phyloP scores from a whole-genome alignment of 35 echinoderm and acorn worm genomes.

The Amphiura filiformis region DNA sequence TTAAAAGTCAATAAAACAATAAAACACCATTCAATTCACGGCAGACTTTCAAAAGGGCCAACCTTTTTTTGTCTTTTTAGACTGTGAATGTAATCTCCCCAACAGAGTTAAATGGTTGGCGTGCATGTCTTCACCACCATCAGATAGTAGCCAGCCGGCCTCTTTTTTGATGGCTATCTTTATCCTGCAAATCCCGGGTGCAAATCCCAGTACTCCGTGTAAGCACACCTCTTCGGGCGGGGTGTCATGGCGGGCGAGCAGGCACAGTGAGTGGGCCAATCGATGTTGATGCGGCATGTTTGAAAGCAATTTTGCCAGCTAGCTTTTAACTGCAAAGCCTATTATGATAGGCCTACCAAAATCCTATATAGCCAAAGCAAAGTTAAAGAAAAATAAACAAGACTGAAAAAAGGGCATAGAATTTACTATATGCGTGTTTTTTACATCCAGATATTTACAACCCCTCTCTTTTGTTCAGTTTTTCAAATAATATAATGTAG shows the following conservation, averaged over 20 bases:
- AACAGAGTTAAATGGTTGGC: too few species aligned
- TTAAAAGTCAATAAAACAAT: neutral
- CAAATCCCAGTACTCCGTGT: neutral
- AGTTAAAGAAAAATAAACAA: neutral
- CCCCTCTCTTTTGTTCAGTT: neutral
- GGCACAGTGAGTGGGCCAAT: neutral
- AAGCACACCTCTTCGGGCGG: neutral
- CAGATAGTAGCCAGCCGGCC: too few species aligned
- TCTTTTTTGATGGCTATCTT: too few species aligned
- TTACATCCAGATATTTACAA: neutral
- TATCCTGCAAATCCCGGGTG: too few species aligned
- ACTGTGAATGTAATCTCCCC: too few species aligned
- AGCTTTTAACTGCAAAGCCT: neutral
- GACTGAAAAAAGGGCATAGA: neutral
- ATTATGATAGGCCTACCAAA: neutral
- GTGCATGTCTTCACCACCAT: too few species aligned
- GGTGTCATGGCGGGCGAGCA: too few species aligned
- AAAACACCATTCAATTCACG: slow-evolving; percentile 3
- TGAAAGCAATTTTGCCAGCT: neutral
- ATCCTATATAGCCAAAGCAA: slow-evolving; percentile 1
- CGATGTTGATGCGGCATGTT: neutral
- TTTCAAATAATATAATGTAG: too few species aligned
- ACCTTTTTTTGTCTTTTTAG: neutral
- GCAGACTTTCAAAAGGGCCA: neutral
- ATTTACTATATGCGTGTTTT: neutral